Base-by-base conservation (phyloP, 2,113 vertebrate genomes). In the Philantomba maxwellii region DNA sequence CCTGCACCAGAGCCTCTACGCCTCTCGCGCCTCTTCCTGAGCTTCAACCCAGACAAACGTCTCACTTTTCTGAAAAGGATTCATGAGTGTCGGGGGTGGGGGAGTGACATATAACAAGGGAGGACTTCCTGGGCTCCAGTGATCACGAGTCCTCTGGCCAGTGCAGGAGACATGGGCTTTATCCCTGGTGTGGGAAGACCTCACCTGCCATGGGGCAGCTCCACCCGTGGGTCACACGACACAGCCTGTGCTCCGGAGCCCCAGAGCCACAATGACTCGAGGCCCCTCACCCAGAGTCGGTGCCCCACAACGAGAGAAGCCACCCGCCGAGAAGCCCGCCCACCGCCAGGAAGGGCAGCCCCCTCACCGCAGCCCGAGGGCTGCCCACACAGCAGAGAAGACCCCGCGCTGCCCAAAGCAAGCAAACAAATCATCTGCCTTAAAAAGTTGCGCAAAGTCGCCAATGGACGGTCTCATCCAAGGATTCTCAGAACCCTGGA, bases 191-290 rank as follows among this genome's bases (percentile, higher is more conserved):
- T 19, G 2, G n/a, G 64, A 36, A 23, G 64, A 70, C 5, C 64
- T 70, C n/a, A 36, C n/a, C 4, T 36, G 64, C 19, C 64, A 3
- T 5, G 0, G n/a, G 64, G n/a, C 64, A 12, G 12, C n/a, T 36
- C 9, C 5, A 36, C 9, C 1, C 5, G 0, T 11, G 19, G 21
- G 9, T 36, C 64, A 12, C 64, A 5, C 19, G 1, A 70, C n/a
- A 36, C 19, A 70, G 64, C n/a, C 64, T 36, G 64, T 23, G 64
- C n/a, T 36, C n/a, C n/a, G 10, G 64, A 21, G 64, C 64, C n/a
- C 64, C 4, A 21, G 64, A 36, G n/a, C 64, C 9, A 1, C n/a
- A 70, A 5, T 17, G 2, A 21, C 64, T 4, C 0, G n/a, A 36
- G 64, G n/a, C 64, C 64, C 64, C n/a, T 36, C 64, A 2, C 64